phyloP scores from a whole-genome alignment of 1,140 invertebrate genomes.

The Macrostomum lignano region DNA sequence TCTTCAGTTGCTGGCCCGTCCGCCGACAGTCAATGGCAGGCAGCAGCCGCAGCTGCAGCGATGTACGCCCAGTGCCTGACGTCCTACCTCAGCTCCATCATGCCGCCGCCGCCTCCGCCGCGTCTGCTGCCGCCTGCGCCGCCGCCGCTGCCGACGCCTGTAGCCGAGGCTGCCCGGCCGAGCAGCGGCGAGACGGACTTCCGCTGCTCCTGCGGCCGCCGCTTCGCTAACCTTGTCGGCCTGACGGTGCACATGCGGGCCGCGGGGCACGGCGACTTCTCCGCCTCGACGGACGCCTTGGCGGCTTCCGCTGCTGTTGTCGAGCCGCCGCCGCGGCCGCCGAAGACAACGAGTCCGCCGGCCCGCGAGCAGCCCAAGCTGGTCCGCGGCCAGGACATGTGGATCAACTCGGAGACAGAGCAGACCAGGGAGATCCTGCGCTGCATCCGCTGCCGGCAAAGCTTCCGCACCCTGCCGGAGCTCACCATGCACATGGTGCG shows the following conservation, averaged over 20 bases:
- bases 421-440: conserved; percentile 84
- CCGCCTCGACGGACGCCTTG: too few relatives aligned
- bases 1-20: too few relatives aligned
- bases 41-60: too few relatives aligned
- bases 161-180: too few relatives aligned
- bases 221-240: conserved; percentile 3
- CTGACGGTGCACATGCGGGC: conserved; percentile 5
- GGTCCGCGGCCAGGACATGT: conserved; percentile 83
- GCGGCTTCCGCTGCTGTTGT: too few relatives aligned
- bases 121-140: too few relatives aligned
- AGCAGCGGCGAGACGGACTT: conserved; percentile 4
- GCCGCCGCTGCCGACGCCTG: too few relatives aligned
- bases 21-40: too few relatives aligned
- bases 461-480: conserved; percentile 65
- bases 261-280: background rate
- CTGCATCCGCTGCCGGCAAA: conserved; percentile 95
- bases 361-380: conserved; percentile 35
- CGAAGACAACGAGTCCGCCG: conserved; percentile 2
- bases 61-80: too few relatives aligned
- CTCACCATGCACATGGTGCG: conserved; percentile 96
- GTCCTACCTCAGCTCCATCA: too few relatives aligned
- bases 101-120: too few relatives aligned
- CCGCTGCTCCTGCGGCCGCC: conserved; percentile 1
- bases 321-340: too few relatives aligned
- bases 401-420: conserved; percentile 82